Evolutionary conservation across 2,888 invertebrate genomes (phyloP).

Genomic region (Drosophila kokeensis): DNA sequence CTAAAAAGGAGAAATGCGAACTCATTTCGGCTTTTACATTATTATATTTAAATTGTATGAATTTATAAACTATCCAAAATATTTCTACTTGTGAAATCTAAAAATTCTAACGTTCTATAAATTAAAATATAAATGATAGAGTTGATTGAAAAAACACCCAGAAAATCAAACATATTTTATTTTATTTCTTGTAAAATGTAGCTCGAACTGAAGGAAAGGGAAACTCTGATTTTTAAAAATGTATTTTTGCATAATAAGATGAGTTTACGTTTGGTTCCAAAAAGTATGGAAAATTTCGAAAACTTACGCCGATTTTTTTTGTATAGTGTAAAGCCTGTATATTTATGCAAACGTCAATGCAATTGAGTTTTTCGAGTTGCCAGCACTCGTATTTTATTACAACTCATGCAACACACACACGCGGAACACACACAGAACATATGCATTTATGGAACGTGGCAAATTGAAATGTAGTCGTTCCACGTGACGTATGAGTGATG

Average conservation of each 20-base stretch:
- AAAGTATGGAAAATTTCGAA: background rate
- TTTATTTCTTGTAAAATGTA: too few relatives aligned
- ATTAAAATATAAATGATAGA: background rate
- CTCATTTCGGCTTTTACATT: too few relatives aligned
- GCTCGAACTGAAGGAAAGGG: too few relatives aligned
- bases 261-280: background rate
- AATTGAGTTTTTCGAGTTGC: conserved; percentile 64
- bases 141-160: background rate
- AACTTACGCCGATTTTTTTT: background rate
- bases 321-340: conserved; percentile 44
- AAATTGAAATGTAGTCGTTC: conserved; percentile 70
- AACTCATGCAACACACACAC: conserved; percentile 44
- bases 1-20: background rate
- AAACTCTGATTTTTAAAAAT: background rate
- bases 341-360: conserved; percentile 80
- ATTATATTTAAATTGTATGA: background rate
- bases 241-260: background rate
- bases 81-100: background rate
- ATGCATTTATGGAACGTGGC: conserved; percentile 12
- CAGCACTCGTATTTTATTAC: conserved; percentile 60
- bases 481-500: conserved; percentile 80
- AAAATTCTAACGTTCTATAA: background rate
- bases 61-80: background rate
- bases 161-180: too few relatives aligned
- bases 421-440: conserved; percentile 5